Evolutionary conservation across 2,797 vertebrate genomes (phyloP).

Genomic region (Danio choprae): DNA sequence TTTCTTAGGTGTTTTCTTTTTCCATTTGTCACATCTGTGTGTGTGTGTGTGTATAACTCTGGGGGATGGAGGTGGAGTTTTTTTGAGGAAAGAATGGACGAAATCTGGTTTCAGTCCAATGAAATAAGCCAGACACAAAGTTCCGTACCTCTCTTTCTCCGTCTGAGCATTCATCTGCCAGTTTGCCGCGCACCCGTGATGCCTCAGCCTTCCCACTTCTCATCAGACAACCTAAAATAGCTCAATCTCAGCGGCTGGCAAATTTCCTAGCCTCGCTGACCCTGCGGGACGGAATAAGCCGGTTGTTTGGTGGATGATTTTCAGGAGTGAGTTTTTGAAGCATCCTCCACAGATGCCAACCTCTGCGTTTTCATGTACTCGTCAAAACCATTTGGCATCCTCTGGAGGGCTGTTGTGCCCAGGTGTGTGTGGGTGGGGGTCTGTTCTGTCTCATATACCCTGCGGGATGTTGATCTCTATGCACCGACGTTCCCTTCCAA

Average conservation of each 20-base stretch:
- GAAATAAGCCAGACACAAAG: not conserved
- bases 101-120: constrained; percentile 27
- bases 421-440: not conserved
- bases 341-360: not conserved
- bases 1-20: constrained; percentile 11
- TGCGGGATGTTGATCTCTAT: constrained; percentile 5
- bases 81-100: not conserved
- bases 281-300: constrained; percentile 16
- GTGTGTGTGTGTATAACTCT: constrained; percentile 8
- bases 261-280: constrained; percentile 18
- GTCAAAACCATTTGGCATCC: constrained; percentile 7
- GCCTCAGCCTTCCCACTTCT: constrained; percentile 17
- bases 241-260: constrained; percentile 9
- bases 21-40: constrained; percentile 31
- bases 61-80: constrained; percentile 32
- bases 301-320: constrained; percentile 1
- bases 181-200: constrained; percentile 2
- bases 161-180: constrained; percentile 9
- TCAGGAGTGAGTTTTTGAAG: constrained; percentile 19
- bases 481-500: not conserved
- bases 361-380: not conserved
- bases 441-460: not conserved
- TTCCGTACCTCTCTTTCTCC: constrained; percentile 22
- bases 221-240: constrained; percentile 31
- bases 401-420: constrained; percentile 10